Percentiles rank a stretch among this genome's conserved stretches.
These are phyloP conservation scores for Chlorops oryzae DNA, from an alignment of 1,140 invertebrate species.

Conservation along the genomic window DNA sequence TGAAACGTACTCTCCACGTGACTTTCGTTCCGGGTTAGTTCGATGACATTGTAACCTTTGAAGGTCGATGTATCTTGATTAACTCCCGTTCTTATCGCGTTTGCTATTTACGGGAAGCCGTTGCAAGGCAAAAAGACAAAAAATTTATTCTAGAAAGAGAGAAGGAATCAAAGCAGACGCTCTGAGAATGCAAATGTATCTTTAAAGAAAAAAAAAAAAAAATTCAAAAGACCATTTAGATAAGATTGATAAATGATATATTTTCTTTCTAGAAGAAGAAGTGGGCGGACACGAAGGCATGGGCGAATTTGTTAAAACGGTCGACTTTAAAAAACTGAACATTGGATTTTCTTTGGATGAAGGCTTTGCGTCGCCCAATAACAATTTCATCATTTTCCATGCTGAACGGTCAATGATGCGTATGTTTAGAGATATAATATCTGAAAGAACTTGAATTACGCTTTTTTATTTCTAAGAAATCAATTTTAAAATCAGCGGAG, in stretches of 20 bases:
- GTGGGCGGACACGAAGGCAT: conserved; percentile 79
- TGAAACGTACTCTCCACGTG: conserved; percentile 63
- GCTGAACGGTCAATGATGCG: conserved; percentile 65
- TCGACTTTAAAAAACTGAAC: conserved; percentile 75
- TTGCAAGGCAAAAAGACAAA: too few relatives aligned
- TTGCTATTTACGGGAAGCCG: too few relatives aligned
- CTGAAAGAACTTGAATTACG: neutral
- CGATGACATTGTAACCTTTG: too few relatives aligned
- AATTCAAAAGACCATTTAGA: too few relatives aligned
- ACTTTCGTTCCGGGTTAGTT: conserved; percentile 69
- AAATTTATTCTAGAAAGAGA: too few relatives aligned
- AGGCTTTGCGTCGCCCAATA: conserved; percentile 57
- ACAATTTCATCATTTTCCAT: conserved; percentile 63
- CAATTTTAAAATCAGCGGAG: conserved; percentile 50
- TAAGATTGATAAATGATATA: neutral
- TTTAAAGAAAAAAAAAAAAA: too few relatives aligned
- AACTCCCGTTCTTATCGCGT: too few relatives aligned
- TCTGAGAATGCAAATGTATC: too few relatives aligned
- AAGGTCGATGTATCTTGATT: too few relatives aligned
- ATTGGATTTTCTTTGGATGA: conserved; percentile 85
- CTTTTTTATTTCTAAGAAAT: conserved; percentile 14
- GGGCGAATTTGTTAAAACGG: conserved; percentile 65
- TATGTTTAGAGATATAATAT: conserved; percentile 32
- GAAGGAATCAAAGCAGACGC: too few relatives aligned
- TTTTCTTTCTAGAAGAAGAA: conserved; percentile 71